phyloP scores from a whole-genome alignment of 1,140 invertebrate genomes.

The Nasonia giraulti region DNA sequence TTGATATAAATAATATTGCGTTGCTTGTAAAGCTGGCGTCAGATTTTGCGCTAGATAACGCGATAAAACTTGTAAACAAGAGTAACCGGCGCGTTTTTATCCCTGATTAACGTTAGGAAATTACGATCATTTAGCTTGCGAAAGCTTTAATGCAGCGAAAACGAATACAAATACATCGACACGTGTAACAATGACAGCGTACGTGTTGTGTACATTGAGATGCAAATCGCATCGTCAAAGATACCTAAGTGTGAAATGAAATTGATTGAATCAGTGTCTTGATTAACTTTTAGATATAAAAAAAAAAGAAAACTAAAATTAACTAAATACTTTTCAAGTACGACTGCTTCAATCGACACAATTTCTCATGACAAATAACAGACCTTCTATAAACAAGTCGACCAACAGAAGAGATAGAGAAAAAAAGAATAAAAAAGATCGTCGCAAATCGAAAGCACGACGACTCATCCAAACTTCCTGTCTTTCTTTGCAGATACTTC shows the following conservation, averaged over 20 bases:
- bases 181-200: constrained; percentile 16
- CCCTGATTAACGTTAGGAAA: not conserved
- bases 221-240: not conserved
- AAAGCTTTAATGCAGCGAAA: not conserved
- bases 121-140: not conserved
- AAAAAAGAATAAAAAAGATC: constrained; percentile 41
- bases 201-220: not conserved
- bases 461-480: constrained; percentile 66
- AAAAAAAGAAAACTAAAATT: not conserved
- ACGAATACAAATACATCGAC: constrained; percentile 1
- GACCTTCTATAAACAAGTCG: not conserved
- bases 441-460: not conserved
- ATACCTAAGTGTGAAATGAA: not conserved
- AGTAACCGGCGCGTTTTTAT: not conserved
- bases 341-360: not conserved
- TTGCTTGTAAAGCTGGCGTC: constrained; percentile 36
- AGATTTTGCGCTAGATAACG: constrained; percentile 18
- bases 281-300: not conserved
- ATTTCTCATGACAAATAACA: not conserved
- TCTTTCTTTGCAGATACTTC: constrained; percentile 73
- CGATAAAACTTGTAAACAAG: not conserved
- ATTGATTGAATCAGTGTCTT: not conserved
- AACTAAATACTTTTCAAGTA: not conserved
- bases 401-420: not conserved
- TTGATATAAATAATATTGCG: not conserved